Evolutionary conservation across 2,888 invertebrate species (phyloP), one percentile per base, ranked within the genome.

Genomic region (Thecocarcelia acutangulata): DNA sequence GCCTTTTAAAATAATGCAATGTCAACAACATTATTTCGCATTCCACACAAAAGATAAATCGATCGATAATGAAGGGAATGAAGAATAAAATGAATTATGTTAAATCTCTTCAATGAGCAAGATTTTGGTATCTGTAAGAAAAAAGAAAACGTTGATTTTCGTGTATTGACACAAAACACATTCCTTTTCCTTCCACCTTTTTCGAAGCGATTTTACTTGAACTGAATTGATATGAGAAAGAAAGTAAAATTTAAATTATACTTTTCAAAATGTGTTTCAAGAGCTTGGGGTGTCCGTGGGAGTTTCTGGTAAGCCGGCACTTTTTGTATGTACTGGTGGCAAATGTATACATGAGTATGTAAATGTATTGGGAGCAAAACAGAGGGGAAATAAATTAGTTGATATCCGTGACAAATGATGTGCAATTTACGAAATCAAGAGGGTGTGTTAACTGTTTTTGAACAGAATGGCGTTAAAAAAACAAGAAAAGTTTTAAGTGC

Each of bases 341-440:
- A 46, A 58, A n/a, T n/a, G n/a, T n/a, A n/a, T n/a, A n/a, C n/a
- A n/a, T 24, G 24, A 24, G 24, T 3, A 42, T 56, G 68, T 21
- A 13, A 19, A 59, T 68, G 61, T 46, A 73, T 33, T 64, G 48
- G 33, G 56, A 68, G 37, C 40, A 8, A 24, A 61, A 59, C n/a
- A 40, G 21, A 24, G 28, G 48, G 17, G 11, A 33, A 76, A 68
- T 44, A 76, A 61, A 68, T 59, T 61, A 61, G 59, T 69, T 78
- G 64, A 52, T 78, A 58, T 42, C 33, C 33, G 50, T 77, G 68
- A 77, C 69, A 82, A 74, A 82, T 82, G 77, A 48, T 59, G 56
- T 70, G 78, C 48, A 78, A 78, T 78, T 82, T 78, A 70, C 28
- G 48, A 59, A 80, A 76, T 56, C 66, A 56, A 24, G 24, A 50